A percentile compares a stretch with the other conserved stretches of the same genome.
Conservation (phyloP, 2,113 vertebrate species). For the Cynocephalus volans region DNA sequence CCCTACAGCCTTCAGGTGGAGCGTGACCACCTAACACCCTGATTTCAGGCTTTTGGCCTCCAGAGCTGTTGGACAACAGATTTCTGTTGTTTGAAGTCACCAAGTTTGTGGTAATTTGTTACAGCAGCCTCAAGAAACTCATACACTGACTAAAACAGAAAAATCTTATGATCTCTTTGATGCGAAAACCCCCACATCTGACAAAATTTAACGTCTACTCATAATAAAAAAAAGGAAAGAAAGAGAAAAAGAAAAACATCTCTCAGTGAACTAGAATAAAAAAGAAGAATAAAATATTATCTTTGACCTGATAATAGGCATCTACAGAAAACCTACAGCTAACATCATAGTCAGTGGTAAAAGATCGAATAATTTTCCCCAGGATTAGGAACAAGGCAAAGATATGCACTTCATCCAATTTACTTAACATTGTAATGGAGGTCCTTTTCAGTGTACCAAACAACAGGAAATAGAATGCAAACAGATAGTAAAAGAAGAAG, state of each 20-base stretch:
- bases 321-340: background rate
- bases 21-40: background rate
- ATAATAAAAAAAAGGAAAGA: background rate
- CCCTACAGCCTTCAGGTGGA: too few species aligned
- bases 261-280: background rate
- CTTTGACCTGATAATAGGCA: background rate
- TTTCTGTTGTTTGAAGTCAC: background rate
- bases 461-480: background rate
- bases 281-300: too few species aligned
- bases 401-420: background rate
- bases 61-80: background rate
- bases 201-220: slow-evolving; percentile 4
- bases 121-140: background rate
- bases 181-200: too few species aligned
- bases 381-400: background rate
- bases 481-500: background rate
- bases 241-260: background rate
- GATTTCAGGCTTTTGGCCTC: background rate
- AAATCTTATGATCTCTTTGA: background rate
- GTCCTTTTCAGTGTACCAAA: background rate
- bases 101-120: background rate
- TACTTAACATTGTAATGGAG: background rate
- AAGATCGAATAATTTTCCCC: background rate
- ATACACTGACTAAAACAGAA: background rate
- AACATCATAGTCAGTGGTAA: background rate